A percentile compares a stretch with the other conserved stretches of the same genome.
These are phyloP conservation scores for Salarias fasciatus DNA, from an alignment of 2,797 vertebrate species.

Conservation along the genomic window DNA sequence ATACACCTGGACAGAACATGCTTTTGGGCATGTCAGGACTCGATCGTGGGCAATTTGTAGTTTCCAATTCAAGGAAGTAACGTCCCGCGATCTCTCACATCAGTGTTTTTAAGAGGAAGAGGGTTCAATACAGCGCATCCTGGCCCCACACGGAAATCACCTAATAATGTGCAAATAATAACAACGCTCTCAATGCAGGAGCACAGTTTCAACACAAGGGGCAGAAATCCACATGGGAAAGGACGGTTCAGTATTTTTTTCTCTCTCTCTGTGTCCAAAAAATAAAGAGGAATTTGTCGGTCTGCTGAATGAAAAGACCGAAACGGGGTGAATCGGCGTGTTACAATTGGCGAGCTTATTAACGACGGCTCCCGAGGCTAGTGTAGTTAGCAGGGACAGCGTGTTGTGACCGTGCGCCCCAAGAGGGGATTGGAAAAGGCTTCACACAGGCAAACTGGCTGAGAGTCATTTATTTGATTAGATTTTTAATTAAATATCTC, in stretches of 20 bases:
- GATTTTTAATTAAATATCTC: slow-evolving; percentile 82
- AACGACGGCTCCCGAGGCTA: slow-evolving; percentile 55
- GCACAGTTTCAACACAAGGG: slow-evolving; percentile 5
- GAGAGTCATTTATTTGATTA: slow-evolving; percentile 80
- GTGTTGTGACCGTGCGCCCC: slow-evolving; percentile 66
- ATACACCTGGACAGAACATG: slow-evolving; percentile 57
- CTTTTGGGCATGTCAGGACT: slow-evolving; percentile 41
- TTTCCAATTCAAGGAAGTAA: slow-evolving; percentile 17
- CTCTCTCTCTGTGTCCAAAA: slow-evolving; percentile 21
- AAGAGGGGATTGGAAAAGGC: slow-evolving; percentile 68
- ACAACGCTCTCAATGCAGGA: slow-evolving; percentile 11
- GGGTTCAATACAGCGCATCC: neutral
- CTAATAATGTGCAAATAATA: slow-evolving; percentile 10
- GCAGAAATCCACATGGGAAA: slow-evolving; percentile 14
- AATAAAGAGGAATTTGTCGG: slow-evolving; percentile 22
- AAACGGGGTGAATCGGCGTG: slow-evolving; percentile 57
- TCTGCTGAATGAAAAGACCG: slow-evolving; percentile 44
- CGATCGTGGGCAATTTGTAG: slow-evolving; percentile 30
- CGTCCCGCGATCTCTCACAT: neutral
- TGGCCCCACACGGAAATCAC: slow-evolving; percentile 6
- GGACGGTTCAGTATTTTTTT: slow-evolving; percentile 14
- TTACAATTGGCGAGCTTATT: slow-evolving; percentile 66
- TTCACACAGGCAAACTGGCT: slow-evolving; percentile 67
- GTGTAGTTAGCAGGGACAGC: slow-evolving; percentile 72
- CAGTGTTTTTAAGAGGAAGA: slow-evolving; percentile 6